A percentile compares a stretch with the other conserved stretches of the same genome.
phyloP scores from a whole-genome alignment of 2,797 vertebrate species.

The Pipistrellus nathusii region DNA sequence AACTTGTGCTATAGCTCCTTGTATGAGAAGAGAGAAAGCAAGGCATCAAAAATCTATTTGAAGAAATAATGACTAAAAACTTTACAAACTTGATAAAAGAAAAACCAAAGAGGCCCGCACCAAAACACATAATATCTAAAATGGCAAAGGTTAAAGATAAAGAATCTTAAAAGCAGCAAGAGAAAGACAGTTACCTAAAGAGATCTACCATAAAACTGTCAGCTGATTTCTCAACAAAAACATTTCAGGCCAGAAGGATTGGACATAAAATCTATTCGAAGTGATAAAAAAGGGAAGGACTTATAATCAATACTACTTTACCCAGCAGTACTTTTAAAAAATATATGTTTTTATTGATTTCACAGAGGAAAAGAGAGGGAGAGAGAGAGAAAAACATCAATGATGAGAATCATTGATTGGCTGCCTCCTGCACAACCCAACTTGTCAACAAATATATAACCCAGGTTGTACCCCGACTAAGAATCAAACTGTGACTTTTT shows the following conservation, averaged over 20 bases:
- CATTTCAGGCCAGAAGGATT: not conserved
- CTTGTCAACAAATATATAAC: too few relatives aligned
- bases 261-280: not conserved
- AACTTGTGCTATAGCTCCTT: not conserved
- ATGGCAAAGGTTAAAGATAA: not conserved
- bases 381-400: too few relatives aligned
- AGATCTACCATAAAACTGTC: not conserved
- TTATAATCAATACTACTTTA: not conserved
- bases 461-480: too few relatives aligned
- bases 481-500: too few relatives aligned
- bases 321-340: not conserved
- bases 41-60: too few relatives aligned
- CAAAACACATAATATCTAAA: not conserved
- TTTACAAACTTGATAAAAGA: not conserved
- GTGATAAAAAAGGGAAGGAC: not conserved
- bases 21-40: not conserved
- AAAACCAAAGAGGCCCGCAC: not conserved
- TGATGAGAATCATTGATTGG: too few relatives aligned
- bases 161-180: not conserved
- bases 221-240: not conserved
- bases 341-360: too few relatives aligned
- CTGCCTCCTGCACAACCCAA: too few relatives aligned
- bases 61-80: too few relatives aligned
- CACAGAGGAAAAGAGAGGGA: too few relatives aligned
- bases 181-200: not conserved